Evolutionary conservation across 2,888 invertebrate species (phyloP), one percentile per base, ranked within the genome.

Genomic region (Tillus elongatus): DNA sequence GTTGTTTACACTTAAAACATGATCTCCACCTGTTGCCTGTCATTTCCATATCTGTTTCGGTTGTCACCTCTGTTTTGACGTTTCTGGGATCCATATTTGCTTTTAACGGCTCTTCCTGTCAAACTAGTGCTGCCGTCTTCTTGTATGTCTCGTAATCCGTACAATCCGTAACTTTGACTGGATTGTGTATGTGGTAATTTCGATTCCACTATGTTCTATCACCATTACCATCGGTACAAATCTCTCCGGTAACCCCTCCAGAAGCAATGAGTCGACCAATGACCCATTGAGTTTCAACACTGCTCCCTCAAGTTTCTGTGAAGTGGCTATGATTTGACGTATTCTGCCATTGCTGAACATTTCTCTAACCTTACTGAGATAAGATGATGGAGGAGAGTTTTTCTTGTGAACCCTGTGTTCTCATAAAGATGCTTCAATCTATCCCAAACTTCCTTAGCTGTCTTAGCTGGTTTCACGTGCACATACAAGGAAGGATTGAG

Each of bases 391-490:
- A 41, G 31, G 12, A 41, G 16, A 13, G 4, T 26, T 3, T 39
- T 37, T 31, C 16, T 39, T 16, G 35, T 15, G 4, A n/a, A n/a
- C 12, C n/a, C 13, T 30, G 30, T 29, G 12, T 39, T 14, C 3
- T 37, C 35, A n/a, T 34, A 27, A 9, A 34, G 12, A 8, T 27
- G 3, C 16, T 35, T 44, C 37, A 37, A 45, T 44, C 36, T 36
- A 50, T 31, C 40, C 79, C 78, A 77, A 28, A 36, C 39, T 28
- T 44, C 12, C 12, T 39, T 37, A 2, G 42, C 15, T n/a, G 36
- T 39, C 16, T 11, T 34, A 3, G 39, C 35, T 2, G 37, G 29
- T 26, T 43, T 39, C 24, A 19, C 24, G 24, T 19, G 24, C 24
- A 19, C 24, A 19, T 19, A 19, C 24, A 19, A 19, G 9, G 24